These are phyloP conservation scores for Coptodon rendalli DNA, from an alignment of 2,113 vertebrate genomes.

Conservation along the genomic window DNA sequence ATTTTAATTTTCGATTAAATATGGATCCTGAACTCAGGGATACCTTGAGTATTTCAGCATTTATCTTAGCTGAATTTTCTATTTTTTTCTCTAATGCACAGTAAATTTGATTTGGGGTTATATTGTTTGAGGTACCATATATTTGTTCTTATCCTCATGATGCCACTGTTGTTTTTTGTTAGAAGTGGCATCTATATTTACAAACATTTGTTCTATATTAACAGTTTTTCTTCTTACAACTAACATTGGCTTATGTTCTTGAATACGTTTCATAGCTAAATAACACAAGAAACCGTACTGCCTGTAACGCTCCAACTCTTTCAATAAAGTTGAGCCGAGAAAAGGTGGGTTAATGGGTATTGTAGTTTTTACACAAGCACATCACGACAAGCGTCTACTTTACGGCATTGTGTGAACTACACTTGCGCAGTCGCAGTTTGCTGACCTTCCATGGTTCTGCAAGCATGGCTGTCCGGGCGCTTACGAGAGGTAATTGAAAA, in stretches of 20 bases:
- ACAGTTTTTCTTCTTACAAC: not conserved
- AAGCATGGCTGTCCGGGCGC: constrained; percentile 63
- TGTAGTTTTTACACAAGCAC: not conserved
- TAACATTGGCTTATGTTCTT: not conserved
- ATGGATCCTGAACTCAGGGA: not conserved
- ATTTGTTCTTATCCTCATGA: not conserved
- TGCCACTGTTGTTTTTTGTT: not conserved
- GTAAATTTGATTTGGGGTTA: not conserved
- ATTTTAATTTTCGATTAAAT: not conserved
- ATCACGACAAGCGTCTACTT: not conserved
- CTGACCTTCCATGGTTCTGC: constrained; percentile 42
- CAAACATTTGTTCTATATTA: not conserved
- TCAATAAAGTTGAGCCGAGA: constrained; percentile 36
- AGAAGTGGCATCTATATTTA: not conserved
- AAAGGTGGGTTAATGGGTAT: not conserved
- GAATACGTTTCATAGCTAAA: not conserved
- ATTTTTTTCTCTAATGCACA: not conserved
- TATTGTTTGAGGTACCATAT: not conserved
- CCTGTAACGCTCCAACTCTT: not conserved
- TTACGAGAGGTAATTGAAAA: constrained; percentile 57
- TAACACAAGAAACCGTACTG: not conserved
- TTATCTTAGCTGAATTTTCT: not conserved
- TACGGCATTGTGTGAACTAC: not conserved
- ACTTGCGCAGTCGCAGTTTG: constrained; percentile 23
- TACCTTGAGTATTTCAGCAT: not conserved